phyloP scores from a whole-genome alignment of 2,797 vertebrate species.

The Taeniopygia guttata region DNA sequence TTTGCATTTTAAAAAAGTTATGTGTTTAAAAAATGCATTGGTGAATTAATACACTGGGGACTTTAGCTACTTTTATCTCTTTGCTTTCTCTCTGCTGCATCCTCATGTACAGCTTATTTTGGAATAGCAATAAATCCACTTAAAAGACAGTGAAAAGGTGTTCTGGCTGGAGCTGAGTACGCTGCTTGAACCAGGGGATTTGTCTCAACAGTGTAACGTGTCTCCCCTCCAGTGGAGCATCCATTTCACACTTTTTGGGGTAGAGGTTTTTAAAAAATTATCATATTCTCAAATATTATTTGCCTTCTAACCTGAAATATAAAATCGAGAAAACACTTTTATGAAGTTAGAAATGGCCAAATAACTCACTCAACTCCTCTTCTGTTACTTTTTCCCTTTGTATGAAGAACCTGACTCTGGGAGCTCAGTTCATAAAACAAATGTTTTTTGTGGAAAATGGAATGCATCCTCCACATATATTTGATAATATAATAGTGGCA shows the following conservation, averaged over 20 bases:
- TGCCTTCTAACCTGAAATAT: background rate
- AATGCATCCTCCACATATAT: background rate
- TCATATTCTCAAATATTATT: background rate
- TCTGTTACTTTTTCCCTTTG: background rate
- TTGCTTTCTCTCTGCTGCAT: background rate
- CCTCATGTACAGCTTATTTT: background rate
- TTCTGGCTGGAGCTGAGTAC: background rate
- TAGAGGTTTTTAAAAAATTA: background rate
- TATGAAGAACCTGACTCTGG: background rate
- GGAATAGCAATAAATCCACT: background rate
- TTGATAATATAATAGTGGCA: background rate
- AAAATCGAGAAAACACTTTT: background rate
- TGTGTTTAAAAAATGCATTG: background rate
- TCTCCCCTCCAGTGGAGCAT: background rate
- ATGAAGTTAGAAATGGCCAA: background rate
- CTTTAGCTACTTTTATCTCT: background rate
- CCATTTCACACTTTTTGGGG: background rate
- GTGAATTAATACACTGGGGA: background rate
- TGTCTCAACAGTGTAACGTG: rapidly evolving
- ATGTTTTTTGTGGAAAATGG: background rate
- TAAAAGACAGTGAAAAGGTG: background rate
- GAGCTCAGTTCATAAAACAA: background rate
- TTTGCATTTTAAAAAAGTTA: background rate
- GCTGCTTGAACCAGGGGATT: background rate
- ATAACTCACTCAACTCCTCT: background rate